A percentile compares a stretch with the other conserved stretches of the same genome.
Conservation (phyloP, 2,888 invertebrate genomes). For the Notodonta dromedarius region DNA sequence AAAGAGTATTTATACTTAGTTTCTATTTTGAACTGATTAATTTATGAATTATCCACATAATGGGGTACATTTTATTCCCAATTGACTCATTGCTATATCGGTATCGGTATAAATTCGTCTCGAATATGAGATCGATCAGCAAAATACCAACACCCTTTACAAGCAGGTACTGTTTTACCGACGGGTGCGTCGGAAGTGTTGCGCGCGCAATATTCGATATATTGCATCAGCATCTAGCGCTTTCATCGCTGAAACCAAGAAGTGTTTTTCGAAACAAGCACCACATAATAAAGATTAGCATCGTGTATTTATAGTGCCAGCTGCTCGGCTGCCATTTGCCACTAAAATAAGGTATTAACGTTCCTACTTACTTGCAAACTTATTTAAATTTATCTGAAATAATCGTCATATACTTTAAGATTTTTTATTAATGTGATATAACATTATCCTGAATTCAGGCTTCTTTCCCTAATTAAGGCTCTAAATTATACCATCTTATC, state of each 20-base stretch:
- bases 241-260: constrained; percentile 24
- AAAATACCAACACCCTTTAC: constrained; percentile 19
- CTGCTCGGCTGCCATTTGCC: too few relatives aligned
- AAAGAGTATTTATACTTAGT: not conserved
- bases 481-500: too few relatives aligned
- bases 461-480: too few relatives aligned
- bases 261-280: not conserved
- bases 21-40: not conserved
- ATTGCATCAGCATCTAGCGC: constrained; percentile 40
- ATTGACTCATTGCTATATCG: not conserved
- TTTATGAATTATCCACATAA: not conserved
- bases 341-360: too few relatives aligned
- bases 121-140: constrained; percentile 28
- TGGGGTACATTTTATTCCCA: not conserved
- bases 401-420: too few relatives aligned
- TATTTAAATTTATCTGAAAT: too few relatives aligned
- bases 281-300: not conserved
- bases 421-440: too few relatives aligned
- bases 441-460: too few relatives aligned
- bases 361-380: too few relatives aligned
- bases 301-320: too few relatives aligned
- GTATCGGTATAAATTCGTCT: constrained; percentile 41
- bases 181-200: constrained; percentile 25
- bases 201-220: constrained; percentile 58
- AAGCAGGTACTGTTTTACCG: constrained; percentile 38